A percentile compares a stretch with the other conserved stretches of the same genome.
Evolutionary conservation across 2,888 invertebrate species (phyloP).

Genomic region (Polyommatus icarus): DNA sequence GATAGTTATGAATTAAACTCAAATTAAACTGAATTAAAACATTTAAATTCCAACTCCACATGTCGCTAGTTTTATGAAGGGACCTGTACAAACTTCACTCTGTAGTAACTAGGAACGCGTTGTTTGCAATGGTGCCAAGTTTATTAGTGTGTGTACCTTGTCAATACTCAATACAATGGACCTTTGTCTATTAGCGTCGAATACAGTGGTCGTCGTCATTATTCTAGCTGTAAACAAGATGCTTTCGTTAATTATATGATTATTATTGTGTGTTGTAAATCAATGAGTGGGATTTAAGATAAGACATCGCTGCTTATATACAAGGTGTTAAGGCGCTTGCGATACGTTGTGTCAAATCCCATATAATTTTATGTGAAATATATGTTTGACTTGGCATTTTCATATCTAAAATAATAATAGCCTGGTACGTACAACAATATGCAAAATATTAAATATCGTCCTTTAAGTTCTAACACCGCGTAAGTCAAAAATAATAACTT

Average conservation of each 20-base stretch:
- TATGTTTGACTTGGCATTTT: no score
- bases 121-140: not conserved
- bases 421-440: no score
- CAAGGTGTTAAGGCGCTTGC: no score
- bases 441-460: no score
- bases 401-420: no score
- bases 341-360: no score
- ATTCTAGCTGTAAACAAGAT: not conserved
- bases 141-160: not conserved
- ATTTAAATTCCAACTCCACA: not conserved
- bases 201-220: not conserved
- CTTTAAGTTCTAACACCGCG: no score
- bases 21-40: not conserved
- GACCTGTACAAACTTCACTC: not conserved
- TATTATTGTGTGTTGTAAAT: not conserved
- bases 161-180: constrained; percentile 5
- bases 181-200: not conserved
- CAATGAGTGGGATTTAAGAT: not conserved
- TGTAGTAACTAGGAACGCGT: not conserved
- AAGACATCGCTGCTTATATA: no score
- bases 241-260: not conserved
- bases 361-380: no score
- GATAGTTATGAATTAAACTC: not conserved
- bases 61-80: constrained; percentile 9
- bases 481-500: no score